A percentile compares a stretch with the other conserved stretches of the same genome.
phyloP scores from a whole-genome alignment of 2,797 vertebrate genomes.

The Enteromius anoplus region DNA sequence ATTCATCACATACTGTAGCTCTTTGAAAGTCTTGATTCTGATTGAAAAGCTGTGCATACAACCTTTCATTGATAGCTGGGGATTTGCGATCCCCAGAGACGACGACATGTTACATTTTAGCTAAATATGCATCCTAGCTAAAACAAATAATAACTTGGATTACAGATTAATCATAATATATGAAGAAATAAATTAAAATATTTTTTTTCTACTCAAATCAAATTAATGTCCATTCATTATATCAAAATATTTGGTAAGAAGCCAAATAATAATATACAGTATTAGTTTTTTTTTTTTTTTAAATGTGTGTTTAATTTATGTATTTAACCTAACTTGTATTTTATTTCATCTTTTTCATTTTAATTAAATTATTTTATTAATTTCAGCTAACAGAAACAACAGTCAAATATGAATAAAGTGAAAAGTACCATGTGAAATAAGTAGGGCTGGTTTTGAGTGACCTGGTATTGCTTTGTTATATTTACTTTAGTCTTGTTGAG shows the following conservation, averaged over 20 bases:
- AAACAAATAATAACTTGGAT: neutral
- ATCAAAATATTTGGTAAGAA: neutral
- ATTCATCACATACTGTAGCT: neutral
- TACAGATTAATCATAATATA: neutral
- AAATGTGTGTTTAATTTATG: neutral
- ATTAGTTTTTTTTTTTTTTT: neutral
- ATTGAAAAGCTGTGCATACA: too few relatives aligned
- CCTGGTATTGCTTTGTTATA: neutral
- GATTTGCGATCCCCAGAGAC: neutral
- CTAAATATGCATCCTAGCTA: neutral
- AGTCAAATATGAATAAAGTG: neutral
- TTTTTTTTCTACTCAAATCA: neutral
- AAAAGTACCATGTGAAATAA: neutral
- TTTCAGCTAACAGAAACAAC: neutral
- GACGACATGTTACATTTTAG: neutral
- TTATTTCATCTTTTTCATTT: neutral
- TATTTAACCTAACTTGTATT: neutral
- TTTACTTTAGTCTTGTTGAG: conserved; percentile 9
- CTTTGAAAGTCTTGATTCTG: neutral
- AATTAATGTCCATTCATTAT: neutral
- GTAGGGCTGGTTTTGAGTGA: conserved; percentile 3
- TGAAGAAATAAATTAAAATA: neutral
- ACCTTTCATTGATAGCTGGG: neutral
- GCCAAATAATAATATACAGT: neutral
- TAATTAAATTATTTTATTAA: neutral